Conservation (phyloP, 2,113 vertebrate species). For the Rana temporaria region DNA sequence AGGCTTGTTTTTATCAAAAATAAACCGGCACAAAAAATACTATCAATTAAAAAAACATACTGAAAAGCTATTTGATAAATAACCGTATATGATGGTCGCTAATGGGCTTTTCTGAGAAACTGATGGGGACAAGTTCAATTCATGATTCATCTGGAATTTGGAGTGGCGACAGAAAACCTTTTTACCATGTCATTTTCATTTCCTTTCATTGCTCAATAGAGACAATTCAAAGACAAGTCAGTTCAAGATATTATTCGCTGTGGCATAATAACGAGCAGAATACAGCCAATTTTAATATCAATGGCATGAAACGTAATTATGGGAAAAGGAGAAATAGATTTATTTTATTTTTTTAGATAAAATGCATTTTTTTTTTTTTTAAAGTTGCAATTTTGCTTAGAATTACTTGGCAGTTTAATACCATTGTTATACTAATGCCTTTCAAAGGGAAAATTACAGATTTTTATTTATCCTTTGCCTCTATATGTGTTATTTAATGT, state of each 20-base stretch:
- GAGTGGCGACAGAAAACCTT: constrained; percentile 14
- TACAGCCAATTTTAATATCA: no score
- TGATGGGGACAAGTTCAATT: constrained; percentile 26
- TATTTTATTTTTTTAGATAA: no score
- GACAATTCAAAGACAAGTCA: background rate
- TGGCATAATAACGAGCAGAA: background rate
- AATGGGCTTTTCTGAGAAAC: constrained; percentile 46
- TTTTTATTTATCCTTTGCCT: no score
- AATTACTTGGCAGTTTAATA: no score
- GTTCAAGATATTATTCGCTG: constrained; percentile 18
- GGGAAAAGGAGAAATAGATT: no score
- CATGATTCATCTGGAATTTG: constrained; percentile 16
- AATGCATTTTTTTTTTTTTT: no score
- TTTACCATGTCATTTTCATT: background rate
- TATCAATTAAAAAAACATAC: background rate
- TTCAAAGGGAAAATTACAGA: no score
- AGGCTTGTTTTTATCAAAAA: background rate
- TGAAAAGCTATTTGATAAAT: constrained; percentile 1
- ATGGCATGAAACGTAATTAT: no score
- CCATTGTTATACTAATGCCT: no score
- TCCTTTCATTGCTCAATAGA: background rate
- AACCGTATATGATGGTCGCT: constrained; percentile 5
- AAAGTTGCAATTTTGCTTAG: no score
- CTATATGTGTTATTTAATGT: no score
- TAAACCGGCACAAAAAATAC: background rate